phyloP scores from a whole-genome alignment of 2,113 vertebrate genomes.

The Brevimyrus niger region DNA sequence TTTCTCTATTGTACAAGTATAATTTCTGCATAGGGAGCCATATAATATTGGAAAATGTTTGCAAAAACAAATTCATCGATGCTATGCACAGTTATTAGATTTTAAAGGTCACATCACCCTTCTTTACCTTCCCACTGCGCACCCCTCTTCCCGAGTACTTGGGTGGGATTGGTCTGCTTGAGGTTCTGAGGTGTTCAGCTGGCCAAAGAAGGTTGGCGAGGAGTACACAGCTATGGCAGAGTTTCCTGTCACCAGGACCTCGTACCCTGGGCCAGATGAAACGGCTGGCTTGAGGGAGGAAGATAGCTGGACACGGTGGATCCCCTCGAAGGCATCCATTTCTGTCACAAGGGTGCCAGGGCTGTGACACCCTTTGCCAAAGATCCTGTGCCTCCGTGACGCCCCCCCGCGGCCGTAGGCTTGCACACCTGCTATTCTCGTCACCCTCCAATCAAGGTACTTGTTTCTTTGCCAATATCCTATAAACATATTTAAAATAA shows the following conservation, averaged over 20 bases:
- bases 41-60: not conserved
- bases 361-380: not conserved
- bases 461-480: not conserved
- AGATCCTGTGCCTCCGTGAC: not conserved
- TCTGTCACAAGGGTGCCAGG: not conserved
- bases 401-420: not conserved
- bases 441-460: not conserved
- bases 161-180: conserved; percentile 22
- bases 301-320: conserved; percentile 57
- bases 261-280: conserved; percentile 48
- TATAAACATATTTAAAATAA: not conserved
- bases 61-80: not conserved
- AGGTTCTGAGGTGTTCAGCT: conserved; percentile 24
- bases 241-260: conserved; percentile 45
- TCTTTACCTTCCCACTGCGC: conserved; percentile 54
- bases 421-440: not conserved
- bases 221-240: conserved; percentile 57
- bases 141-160: conserved; percentile 34
- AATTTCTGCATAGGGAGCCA: not conserved
- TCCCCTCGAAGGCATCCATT: conserved; percentile 65
- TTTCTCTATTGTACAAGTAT: not conserved
- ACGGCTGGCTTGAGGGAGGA: conserved; percentile 43
- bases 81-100: not conserved
- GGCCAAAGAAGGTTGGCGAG: conserved; percentile 50
- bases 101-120: not conserved